These are phyloP conservation scores for Sesamia nonagrioides DNA, from an alignment of 1,140 invertebrate genomes.

Conservation along the genomic window DNA sequence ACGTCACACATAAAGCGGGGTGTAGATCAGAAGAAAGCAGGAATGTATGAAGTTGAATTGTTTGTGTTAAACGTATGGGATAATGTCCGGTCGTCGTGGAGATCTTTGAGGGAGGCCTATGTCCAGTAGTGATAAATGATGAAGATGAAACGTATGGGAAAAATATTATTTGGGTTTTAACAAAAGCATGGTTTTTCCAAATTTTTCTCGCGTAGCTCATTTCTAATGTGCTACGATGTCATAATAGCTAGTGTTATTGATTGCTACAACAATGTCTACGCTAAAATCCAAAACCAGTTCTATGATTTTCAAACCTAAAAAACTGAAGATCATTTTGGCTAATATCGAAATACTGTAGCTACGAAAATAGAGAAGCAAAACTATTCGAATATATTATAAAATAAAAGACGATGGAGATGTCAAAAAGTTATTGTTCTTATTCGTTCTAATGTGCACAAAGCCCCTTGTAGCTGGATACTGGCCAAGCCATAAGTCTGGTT, in stretches of 20 bases:
- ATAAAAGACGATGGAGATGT: slow-evolving; percentile 47
- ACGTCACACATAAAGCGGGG: not conserved
- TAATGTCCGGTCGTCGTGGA: no score
- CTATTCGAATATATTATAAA: slow-evolving; percentile 10
- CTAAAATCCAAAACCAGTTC: no score
- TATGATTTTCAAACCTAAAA: no score
- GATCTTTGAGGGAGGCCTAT: no score
- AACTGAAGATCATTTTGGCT: not conserved
- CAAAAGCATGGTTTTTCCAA: no score
- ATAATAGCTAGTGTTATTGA: no score
- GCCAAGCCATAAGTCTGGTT: slow-evolving; percentile 54
- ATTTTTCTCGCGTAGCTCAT: no score
- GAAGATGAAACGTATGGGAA: no score
- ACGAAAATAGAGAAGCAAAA: not conserved
- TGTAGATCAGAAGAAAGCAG: not conserved
- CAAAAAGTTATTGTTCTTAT: slow-evolving; percentile 56
- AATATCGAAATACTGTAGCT: not conserved
- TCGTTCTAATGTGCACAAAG: slow-evolving; percentile 19
- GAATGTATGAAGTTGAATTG: not conserved
- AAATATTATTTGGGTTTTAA: no score
- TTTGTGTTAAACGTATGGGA: not conserved
- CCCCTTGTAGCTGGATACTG: slow-evolving; percentile 39
- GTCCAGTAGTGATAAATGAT: no score
- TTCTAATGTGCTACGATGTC: no score
- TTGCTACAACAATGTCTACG: no score